A percentile compares a stretch with the other conserved stretches of the same genome.
Conservation (phyloP, 92 coral and sea anemone genomes). For the Desmophyllum pertusum region DNA sequence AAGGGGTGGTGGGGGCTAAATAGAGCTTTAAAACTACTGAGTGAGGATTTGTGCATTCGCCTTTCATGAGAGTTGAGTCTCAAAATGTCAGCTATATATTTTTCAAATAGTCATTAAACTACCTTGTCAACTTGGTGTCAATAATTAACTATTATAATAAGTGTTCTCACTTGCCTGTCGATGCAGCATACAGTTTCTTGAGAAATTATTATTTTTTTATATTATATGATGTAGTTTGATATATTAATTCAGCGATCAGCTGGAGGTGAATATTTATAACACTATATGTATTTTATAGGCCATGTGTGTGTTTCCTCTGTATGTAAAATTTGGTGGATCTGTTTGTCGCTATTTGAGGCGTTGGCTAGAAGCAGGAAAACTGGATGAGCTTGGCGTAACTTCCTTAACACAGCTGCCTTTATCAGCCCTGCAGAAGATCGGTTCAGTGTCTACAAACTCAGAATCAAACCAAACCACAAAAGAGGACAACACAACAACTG, state of each 20-base stretch:
- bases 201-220: too few species aligned
- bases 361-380: slow-evolving; percentile 87
- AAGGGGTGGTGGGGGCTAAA: too few species aligned
- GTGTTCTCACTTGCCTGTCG: too few species aligned
- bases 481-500: slow-evolving; percentile 4
- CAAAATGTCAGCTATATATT: too few species aligned
- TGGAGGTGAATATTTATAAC: not conserved
- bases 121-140: too few species aligned
- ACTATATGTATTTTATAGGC: slow-evolving; percentile 49
- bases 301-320: slow-evolving; percentile 78
- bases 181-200: too few species aligned
- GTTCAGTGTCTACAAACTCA: not conserved
- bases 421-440: slow-evolving; percentile 13
- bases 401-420: slow-evolving; percentile 4
- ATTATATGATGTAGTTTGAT: too few species aligned
- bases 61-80: too few species aligned
- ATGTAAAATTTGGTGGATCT: slow-evolving; percentile 90
- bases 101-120: too few species aligned
- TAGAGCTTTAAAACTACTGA: too few species aligned
- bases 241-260: not conserved
- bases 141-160: too few species aligned
- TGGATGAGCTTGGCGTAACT: slow-evolving; percentile 17
- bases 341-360: slow-evolving; percentile 90
- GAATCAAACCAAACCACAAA: slow-evolving; percentile 8
- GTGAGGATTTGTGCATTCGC: too few species aligned